Evolutionary conservation across 2,797 vertebrate species (phyloP).

Genomic region (Hippoglossus hippoglossus): DNA sequence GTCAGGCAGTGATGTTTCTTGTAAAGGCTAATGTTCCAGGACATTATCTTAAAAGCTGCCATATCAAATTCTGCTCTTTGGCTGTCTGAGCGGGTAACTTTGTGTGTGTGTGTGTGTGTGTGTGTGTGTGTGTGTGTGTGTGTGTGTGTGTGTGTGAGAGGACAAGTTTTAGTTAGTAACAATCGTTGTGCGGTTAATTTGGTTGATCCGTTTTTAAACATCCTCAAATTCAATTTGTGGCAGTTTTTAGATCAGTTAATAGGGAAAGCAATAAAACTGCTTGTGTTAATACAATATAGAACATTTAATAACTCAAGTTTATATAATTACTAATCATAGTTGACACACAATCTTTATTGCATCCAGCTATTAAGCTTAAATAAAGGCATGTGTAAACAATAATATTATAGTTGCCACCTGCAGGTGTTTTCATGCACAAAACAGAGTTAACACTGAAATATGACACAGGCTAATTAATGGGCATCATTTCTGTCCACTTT

Average conservation of each 20-base stretch:
- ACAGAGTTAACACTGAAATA: no score
- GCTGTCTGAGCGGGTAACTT: conserved; percentile 46
- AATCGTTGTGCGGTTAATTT: not conserved
- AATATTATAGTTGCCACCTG: no score
- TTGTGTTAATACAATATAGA: not conserved
- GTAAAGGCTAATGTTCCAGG: conserved; percentile 79
- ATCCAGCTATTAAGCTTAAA: no score
- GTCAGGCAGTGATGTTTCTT: conserved; percentile 64
- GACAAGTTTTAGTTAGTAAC: no score
- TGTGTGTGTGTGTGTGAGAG: no score
- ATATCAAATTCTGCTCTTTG: conserved; percentile 68
- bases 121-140: no score
- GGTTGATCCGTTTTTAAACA: not conserved
- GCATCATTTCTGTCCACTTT: no score
- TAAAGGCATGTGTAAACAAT: no score
- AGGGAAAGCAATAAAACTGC: not conserved
- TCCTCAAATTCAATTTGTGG: not conserved
- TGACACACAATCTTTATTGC: not conserved
- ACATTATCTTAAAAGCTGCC: conserved; percentile 69
- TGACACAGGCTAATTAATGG: no score
- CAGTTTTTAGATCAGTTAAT: not conserved
- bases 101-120: not conserved
- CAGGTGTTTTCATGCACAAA: no score
- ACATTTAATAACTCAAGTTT: not conserved
- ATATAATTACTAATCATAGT: not conserved